These are phyloP conservation scores for Zophobas morio DNA, from an alignment of 1,140 invertebrate genomes.

Conservation along the genomic window DNA sequence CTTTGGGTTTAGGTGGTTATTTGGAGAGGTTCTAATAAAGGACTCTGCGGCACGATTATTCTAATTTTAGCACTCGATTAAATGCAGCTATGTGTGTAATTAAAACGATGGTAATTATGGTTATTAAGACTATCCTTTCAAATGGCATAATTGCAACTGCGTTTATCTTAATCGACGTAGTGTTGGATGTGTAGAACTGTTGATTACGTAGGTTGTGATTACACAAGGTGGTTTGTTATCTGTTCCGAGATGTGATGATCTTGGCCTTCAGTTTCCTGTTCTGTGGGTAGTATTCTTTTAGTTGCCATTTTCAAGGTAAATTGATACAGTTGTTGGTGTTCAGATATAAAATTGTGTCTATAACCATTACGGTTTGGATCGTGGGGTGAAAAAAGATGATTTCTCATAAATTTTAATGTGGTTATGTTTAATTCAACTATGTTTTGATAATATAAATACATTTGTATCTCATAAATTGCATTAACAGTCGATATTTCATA, in stretches of 20 bases:
- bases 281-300: not conserved
- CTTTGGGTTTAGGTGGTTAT: not conserved
- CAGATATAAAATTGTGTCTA: no score
- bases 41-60: not conserved
- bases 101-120: not conserved
- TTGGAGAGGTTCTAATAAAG: conserved; percentile 5
- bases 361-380: no score
- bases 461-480: no score
- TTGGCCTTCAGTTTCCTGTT: conserved; percentile 5
- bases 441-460: no score
- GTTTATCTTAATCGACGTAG: no score
- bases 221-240: conserved; percentile 14
- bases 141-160: not conserved
- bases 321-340: not conserved
- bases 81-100: conserved; percentile 25
- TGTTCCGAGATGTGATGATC: not conserved
- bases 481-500: no score
- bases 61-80: conserved; percentile 21
- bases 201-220: not conserved
- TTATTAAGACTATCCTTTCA: conserved; percentile 19
- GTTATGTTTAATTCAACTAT: no score
- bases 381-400: no score
- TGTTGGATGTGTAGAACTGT: not conserved
- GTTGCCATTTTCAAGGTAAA: conserved; percentile 8
- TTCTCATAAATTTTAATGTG: no score